Base-by-base conservation (phyloP, 1,140 invertebrate genomes). In the Drosophila teissieri region DNA sequence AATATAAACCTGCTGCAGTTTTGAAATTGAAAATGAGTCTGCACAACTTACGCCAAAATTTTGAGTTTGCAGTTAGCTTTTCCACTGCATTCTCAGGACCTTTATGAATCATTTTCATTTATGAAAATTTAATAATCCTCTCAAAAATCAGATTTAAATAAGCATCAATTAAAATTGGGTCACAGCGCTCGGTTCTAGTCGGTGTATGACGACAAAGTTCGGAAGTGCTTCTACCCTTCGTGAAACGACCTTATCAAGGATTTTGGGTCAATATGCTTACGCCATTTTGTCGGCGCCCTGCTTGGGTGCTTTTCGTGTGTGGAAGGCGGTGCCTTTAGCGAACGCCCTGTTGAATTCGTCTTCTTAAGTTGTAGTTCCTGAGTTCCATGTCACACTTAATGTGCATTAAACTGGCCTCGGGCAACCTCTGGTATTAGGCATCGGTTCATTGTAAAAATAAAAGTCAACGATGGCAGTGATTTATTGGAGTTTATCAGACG, bases 241-340 rank as follows among this genome's bases (percentile, higher is more conserved):
- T 64, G 42, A 31, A 83, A 82, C 84, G 83, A 86, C 83, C 83
- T 86, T 86, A 86, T 83, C 75, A 86, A 86, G 83, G 83, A 86
- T 86, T 86, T 83, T 86, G 83, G 83, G 83, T 86, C 83, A 86
- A 86, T 79, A 86, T 83, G 79, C 84, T 86, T 79, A 62, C 75
- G 62, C 78, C 83, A 88, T 78, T 78, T 78, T 69, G 73, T 62
- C 40, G 73, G 73, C 61, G 72, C 53, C 61, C 31, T 40, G 72
- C 52, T 54, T 65, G 39, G 39, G 17, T 75, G 70, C 60, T 45
- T 64, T 75, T 19, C 14, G 46, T 49, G 31, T 49, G 19, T 49
- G 46, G 22, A 24, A 24, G 24, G 24, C 24, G 24, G 24, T 4
- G 24, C 24, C 37, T 48, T 24, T 60, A 55, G 46, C 74, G 70